These are phyloP conservation scores for Formica selysi DNA, from an alignment of 1,140 invertebrate genomes.

Conservation along the genomic window DNA sequence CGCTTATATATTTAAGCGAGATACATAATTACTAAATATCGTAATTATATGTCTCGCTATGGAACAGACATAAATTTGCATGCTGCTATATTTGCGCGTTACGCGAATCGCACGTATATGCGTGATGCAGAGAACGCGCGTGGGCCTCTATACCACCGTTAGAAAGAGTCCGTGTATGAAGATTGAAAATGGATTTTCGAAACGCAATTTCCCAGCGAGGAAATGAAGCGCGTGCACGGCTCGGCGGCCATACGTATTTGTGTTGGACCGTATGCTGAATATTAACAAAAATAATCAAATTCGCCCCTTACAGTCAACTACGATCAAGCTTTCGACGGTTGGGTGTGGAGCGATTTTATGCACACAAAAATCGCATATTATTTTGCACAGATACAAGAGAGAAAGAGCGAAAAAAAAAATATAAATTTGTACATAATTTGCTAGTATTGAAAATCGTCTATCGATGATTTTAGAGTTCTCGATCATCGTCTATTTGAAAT, in stretches of 20 bases:
- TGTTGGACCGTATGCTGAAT: conserved; percentile 61
- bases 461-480: neutral
- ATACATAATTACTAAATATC: conserved; percentile 26
- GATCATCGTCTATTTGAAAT: neutral
- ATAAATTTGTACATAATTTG: neutral
- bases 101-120: conserved; percentile 9
- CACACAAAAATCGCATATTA: conserved; percentile 18
- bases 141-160: conserved; percentile 36
- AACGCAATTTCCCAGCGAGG: conserved; percentile 75
- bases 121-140: neutral
- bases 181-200: conserved; percentile 78
- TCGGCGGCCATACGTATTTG: conserved; percentile 51
- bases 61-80: conserved; percentile 39
- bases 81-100: conserved; percentile 19
- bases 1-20: neutral
- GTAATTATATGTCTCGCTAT: no score
- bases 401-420: neutral
- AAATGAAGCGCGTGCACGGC: conserved; percentile 73
- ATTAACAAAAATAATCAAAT: conserved; percentile 74
- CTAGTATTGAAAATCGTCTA: neutral
- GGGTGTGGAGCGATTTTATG: conserved; percentile 15
- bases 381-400: neutral
- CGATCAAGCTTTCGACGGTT: neutral
- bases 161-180: conserved; percentile 66
- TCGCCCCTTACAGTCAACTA: conserved; percentile 29